Base-by-base conservation (phyloP, 2,113 vertebrate species). In the Merops nubicus region DNA sequence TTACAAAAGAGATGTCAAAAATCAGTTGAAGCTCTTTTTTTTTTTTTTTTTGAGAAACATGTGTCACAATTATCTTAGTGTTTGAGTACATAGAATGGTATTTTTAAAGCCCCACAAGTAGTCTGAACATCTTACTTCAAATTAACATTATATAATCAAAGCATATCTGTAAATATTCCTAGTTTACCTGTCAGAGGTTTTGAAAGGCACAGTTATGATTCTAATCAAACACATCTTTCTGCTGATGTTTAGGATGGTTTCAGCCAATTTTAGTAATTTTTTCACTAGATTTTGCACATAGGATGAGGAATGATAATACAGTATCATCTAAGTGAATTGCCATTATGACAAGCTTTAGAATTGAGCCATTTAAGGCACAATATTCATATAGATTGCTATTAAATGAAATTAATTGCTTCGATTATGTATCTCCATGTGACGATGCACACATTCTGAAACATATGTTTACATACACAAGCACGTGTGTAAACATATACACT, bases 171-270 rank as follows among this genome's bases (percentile, higher is more conserved):
- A 91, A 96, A 96, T 73, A 73, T 74, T 95, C 45, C 34, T 93
- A 77, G 95, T 95, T 94, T 96, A 91, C 13, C 57, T 96, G 54
- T 92, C 92, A 56, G 12, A 88, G 48, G 25, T 31, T 94, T 64
- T 96, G 88, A 97, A 96, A 96, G 69, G 25, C 38, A 74, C 25
- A 47, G 73, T 72, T 96, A 82, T 40, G 65, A 88, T 94, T 96
- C 79, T 68, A 95, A 90, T 80, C 74, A 96, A 97, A 85, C 33
- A 69, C 18, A 91, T 57, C 34, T 92, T 96, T 97, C 94, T 88
- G 57, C 26, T 84, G 64, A 21, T 96, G 23, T 92, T 95, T 92
- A 93, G 72, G 95, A 84, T 72, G 43, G 15, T 93, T 97, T 96
- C 51, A 93, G 51, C 40, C 17, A 78, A 8, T 95, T 98, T 94